These are phyloP conservation scores for Radopholus similis DNA, from an alignment of 1,140 invertebrate species.

Conservation along the genomic window DNA sequence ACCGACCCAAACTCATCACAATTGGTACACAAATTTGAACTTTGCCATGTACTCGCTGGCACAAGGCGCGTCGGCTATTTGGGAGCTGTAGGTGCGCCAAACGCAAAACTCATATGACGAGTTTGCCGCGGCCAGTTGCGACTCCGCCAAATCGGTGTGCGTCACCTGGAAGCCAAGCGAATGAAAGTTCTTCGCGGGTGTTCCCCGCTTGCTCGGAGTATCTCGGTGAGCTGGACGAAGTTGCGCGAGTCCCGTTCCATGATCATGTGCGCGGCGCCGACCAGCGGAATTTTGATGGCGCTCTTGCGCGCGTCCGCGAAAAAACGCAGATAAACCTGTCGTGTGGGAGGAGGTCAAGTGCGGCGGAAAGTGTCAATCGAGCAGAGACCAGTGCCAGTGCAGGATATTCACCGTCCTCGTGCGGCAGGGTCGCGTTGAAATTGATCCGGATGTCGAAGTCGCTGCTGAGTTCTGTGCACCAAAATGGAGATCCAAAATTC, in stretches of 20 bases:
- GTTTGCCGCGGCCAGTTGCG: neutral
- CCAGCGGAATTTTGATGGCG: slow-evolving; percentile 16
- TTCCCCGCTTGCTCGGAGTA: slow-evolving; percentile 13
- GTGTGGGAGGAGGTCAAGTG: neutral
- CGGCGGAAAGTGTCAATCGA: neutral
- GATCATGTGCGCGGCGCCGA: slow-evolving; percentile 33
- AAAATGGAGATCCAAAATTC: neutral
- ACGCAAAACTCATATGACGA: slow-evolving; percentile 27
- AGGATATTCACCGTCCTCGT: neutral
- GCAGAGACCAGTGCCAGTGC: slow-evolving; percentile 1
- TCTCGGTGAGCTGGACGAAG: slow-evolving; percentile 22
- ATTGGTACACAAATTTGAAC: neutral
- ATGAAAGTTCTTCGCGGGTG: neutral
- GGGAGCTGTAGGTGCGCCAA: slow-evolving; percentile 21
- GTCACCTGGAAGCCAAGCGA: slow-evolving; percentile 7
- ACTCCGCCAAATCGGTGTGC: slow-evolving; percentile 22
- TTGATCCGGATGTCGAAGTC: slow-evolving; percentile 17
- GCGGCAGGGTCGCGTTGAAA: slow-evolving; percentile 6
- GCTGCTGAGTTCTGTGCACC: too few relatives aligned
- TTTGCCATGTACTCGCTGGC: slow-evolving; percentile 15
- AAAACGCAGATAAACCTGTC: slow-evolving; percentile 26
- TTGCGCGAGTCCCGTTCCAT: slow-evolving; percentile 29
- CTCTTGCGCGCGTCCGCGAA: slow-evolving; percentile 8
- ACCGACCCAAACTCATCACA: neutral
- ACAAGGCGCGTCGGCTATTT: neutral